Conservation (phyloP, 2,113 vertebrate genomes). For the Aptenodytes forsteri region DNA sequence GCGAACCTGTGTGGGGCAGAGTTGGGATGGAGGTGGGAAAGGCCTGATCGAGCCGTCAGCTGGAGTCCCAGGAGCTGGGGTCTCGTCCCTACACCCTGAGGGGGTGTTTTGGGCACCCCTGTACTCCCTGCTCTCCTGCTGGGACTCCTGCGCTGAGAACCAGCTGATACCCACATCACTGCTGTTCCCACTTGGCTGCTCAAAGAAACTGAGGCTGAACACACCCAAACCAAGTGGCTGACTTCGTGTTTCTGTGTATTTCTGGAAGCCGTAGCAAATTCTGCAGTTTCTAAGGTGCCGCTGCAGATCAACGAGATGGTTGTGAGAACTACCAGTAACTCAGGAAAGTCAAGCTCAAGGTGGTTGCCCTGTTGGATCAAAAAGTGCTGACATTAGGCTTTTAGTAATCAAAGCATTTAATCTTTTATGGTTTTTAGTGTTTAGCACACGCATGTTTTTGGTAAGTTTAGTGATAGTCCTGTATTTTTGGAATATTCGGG, state of each 20-base stretch:
- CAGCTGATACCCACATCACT: rapidly evolving
- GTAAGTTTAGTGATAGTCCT: neutral
- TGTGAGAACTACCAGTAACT: neutral
- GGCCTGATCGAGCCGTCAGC: neutral
- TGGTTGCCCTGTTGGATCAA: neutral
- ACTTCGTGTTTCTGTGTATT: neutral
- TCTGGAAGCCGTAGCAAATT: neutral
- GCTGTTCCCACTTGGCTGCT: neutral
- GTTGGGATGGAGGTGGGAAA: neutral
- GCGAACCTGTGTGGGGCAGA: neutral
- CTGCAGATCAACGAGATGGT: rapidly evolving
- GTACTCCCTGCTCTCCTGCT: neutral
- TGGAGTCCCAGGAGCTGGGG: neutral
- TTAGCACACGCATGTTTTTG: neutral
- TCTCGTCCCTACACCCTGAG: rapidly evolving
- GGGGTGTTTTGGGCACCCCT: neutral
- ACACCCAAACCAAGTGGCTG: too few species aligned
- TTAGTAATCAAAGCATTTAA: neutral
- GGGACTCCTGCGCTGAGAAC: neutral
- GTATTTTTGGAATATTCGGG: rapidly evolving
- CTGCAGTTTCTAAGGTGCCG: neutral
- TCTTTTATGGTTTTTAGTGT: neutral
- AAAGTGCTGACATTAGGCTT: neutral
- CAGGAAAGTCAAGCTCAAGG: neutral
- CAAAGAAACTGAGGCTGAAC: neutral